Percentiles rank a stretch among this genome's conserved stretches.
Evolutionary conservation across 2,797 vertebrate genomes (phyloP).

Genomic region (Crocodylus rhombifer): DNA sequence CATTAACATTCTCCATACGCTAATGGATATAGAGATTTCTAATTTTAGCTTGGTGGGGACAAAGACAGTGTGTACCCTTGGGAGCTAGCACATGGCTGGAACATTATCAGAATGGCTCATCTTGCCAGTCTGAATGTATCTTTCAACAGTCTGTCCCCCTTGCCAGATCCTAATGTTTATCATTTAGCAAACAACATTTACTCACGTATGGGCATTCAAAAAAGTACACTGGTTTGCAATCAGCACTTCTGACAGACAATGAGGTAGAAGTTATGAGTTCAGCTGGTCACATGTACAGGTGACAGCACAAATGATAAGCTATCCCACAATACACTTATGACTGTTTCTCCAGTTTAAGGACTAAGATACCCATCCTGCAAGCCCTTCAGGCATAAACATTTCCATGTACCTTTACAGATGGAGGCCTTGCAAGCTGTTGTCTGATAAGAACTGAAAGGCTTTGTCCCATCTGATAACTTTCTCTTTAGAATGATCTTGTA

Average conservation of each 20-base stretch:
- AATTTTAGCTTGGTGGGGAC: background rate
- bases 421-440: background rate
- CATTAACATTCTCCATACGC: background rate
- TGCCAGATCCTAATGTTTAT: background rate
- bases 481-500: background rate
- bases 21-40: background rate
- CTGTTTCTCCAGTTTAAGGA: background rate
- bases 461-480: background rate
- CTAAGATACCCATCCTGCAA: background rate
- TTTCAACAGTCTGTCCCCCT: background rate
- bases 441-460: background rate
- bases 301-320: background rate
- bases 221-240: background rate
- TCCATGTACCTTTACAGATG: background rate
- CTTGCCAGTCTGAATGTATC: background rate
- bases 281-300: background rate
- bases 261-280: background rate
- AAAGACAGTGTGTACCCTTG: background rate
- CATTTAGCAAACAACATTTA: background rate
- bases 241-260: background rate
- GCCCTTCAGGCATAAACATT: slow-evolving; percentile 6
- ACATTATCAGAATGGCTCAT: background rate
- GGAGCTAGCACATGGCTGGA: background rate
- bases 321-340: background rate
- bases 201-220: background rate